Base-by-base conservation (phyloP, 1,140 invertebrate species). In the Portunus trituberculatus region DNA sequence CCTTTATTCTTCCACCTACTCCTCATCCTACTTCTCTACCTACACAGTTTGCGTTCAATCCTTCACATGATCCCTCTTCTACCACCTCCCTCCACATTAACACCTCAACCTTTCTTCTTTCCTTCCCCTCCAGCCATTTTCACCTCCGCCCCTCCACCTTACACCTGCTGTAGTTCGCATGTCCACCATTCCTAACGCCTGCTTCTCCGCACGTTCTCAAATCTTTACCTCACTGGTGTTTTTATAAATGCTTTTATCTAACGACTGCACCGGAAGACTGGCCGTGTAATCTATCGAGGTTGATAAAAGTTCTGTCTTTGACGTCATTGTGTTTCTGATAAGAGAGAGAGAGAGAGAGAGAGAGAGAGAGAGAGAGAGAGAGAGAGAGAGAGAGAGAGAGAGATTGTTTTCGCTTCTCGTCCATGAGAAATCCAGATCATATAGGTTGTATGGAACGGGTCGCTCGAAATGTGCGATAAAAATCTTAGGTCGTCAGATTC, bases 331-430 rank as follows among this genome's bases (percentile, higher is more conserved):
- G 45, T 32, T 31, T 12, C 12, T 88, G 45, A 88, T 46, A 88
- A 86, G 83, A 52, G 45, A 91, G 45, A 91, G 32, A 39, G 89
- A 46, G 89, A 93, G n/a, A 91, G 25, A 91, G 48, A 48, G 46
- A 52, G 46, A 67, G 6, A 91, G 90, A 91, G 39, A 91, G 90
- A 91, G 39, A 91, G 39, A 91, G 45, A 91, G 89, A 91, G 39
- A 91, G 90, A 91, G 12, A 52, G 12, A 59, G 52, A 59, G 52
- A 59, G 52, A 59, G 52, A 59, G 52, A 59, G 52, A 20, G 10
- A 14, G 12, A 2, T 39, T 1, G 1, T 39, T 39, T 39, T 39
- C 39, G 39, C 39, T 39, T 39, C 28, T 45, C 32, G 12, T 16
- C 89, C 45, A 91, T 46, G 45, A 2, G 45, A 20, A 28, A 39